Percentiles rank a stretch among this genome's conserved stretches.
phyloP scores from a whole-genome alignment of 2,113 vertebrate genomes.

The Pelmatolapia mariae region DNA sequence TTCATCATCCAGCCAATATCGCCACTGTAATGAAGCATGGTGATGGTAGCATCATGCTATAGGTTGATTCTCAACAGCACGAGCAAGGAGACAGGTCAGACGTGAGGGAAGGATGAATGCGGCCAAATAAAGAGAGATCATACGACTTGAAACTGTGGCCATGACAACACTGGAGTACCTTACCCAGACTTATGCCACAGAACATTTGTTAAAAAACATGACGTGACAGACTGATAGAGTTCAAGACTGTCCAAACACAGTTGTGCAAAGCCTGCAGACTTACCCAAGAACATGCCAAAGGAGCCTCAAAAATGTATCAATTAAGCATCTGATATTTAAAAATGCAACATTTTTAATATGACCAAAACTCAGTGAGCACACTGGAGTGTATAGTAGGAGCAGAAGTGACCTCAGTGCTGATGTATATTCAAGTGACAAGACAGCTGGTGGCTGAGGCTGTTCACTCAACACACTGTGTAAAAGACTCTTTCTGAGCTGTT shows the following conservation, averaged over 20 bases:
- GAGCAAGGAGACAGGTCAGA: not conserved
- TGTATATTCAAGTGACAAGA: not conserved
- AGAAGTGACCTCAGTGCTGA: not conserved
- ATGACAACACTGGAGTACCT: not conserved
- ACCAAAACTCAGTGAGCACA: not conserved
- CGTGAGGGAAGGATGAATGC: not conserved
- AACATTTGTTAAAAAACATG: not conserved
- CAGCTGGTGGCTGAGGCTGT: conserved; percentile 25
- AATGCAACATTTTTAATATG: not conserved
- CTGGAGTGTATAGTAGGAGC: not conserved
- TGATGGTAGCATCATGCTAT: not conserved
- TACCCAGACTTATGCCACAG: not conserved
- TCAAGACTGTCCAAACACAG: not conserved
- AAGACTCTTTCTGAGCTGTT: not conserved
- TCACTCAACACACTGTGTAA: conserved; percentile 12
- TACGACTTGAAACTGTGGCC: not conserved
- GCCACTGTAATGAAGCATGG: not conserved
- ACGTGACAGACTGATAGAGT: not conserved
- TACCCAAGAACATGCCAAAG: not conserved
- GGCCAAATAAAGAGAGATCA: not conserved
- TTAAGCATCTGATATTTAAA: not conserved
- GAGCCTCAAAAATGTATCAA: not conserved
- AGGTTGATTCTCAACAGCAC: not conserved
- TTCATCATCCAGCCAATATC: not conserved
- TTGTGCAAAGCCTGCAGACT: not conserved